Conservation (phyloP, 2,888 invertebrate genomes). For the Drosophila koepferae region DNA sequence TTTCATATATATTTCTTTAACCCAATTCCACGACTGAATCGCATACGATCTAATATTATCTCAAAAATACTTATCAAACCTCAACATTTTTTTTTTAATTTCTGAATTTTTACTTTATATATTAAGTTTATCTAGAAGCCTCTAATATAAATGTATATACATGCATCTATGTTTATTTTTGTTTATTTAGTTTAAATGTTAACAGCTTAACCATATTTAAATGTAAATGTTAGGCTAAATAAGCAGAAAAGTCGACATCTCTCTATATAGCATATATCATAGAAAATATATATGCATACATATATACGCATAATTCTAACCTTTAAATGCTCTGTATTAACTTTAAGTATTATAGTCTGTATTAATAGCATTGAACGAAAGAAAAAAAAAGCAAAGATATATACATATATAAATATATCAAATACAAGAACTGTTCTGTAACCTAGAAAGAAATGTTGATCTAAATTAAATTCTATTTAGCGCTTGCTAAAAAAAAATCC, state of each 20-base stretch:
- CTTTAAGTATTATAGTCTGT: slow-evolving; percentile 38
- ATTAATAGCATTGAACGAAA: slow-evolving; percentile 21
- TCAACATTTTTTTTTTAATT: neutral
- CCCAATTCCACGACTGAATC: neutral
- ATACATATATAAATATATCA: slow-evolving; percentile 34
- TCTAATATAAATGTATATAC: slow-evolving; percentile 54
- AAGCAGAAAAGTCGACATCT: slow-evolving; percentile 36
- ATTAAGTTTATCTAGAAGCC: neutral
- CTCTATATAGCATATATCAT: slow-evolving; percentile 26
- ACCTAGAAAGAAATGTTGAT: slow-evolving; percentile 10
- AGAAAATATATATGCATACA: slow-evolving; percentile 19
- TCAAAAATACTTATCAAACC: neutral
- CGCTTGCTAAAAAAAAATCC: slow-evolving; percentile 5
- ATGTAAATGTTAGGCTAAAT: slow-evolving; percentile 56
- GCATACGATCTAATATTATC: neutral
- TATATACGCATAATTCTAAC: slow-evolving; percentile 35
- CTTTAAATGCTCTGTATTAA: slow-evolving; percentile 49
- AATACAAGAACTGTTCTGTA: slow-evolving; percentile 60
- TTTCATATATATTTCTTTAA: neutral
- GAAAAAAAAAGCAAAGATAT: slow-evolving; percentile 28
- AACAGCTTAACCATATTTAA: slow-evolving; percentile 29
- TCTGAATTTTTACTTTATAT: neutral
- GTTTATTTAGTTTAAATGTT: slow-evolving; percentile 37
- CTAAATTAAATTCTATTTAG: slow-evolving; percentile 7
- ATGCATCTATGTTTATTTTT: slow-evolving; percentile 25